Conservation (phyloP, 2,797 vertebrate genomes). For the Chromobotia macracanthus region DNA sequence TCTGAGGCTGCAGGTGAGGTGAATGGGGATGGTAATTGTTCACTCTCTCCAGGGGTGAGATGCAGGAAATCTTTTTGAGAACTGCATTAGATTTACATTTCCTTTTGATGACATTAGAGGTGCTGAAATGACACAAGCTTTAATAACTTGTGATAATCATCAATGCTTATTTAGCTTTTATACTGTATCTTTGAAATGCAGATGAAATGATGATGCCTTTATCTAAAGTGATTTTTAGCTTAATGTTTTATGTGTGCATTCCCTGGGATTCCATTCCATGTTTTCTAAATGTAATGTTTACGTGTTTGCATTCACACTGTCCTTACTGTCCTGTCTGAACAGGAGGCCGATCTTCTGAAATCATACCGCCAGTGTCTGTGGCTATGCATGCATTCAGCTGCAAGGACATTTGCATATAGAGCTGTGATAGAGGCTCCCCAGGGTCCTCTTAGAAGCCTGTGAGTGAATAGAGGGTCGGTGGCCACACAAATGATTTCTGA, state of each 20-base stretch:
- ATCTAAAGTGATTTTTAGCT: too few species aligned
- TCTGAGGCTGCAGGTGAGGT: too few species aligned
- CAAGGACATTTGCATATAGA: conserved; percentile 99
- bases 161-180: too few species aligned
- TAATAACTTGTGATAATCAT: too few species aligned
- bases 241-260: not conserved
- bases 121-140: too few species aligned
- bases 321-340: conserved; percentile 70
- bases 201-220: too few species aligned
- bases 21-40: too few species aligned
- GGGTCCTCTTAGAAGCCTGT: conserved; percentile 96
- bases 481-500: conserved; percentile 96
- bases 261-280: not conserved
- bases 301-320: conserved; percentile 15
- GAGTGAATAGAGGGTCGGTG: conserved; percentile 91
- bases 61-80: too few species aligned
- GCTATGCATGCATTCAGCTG: conserved; percentile 86
- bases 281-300: not conserved
- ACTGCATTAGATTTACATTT: too few species aligned
- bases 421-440: conserved; percentile 96
- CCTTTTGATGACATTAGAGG: too few species aligned
- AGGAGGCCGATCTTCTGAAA: conserved; percentile 84
- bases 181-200: too few species aligned
- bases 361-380: conserved; percentile 76
- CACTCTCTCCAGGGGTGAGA: too few species aligned